Evolutionary conservation across 2,113 vertebrate genomes (phyloP), one percentile per base, ranked within the genome.

Genomic region (Andinoacara biseriatus): DNA sequence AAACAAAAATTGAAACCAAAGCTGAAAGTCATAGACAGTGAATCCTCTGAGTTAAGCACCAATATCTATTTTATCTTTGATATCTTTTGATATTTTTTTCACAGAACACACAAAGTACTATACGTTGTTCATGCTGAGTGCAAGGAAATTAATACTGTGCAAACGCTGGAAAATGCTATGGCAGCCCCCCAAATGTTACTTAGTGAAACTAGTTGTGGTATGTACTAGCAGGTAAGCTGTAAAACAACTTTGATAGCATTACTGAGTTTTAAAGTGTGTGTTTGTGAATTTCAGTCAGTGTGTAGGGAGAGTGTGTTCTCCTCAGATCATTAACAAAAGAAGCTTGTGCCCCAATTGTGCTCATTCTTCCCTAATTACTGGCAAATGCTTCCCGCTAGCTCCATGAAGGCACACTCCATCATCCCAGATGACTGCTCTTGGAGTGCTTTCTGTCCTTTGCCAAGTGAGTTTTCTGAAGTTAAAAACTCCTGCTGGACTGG

Each of bases 321-420:
- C 58, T 83, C 80, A 85, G 87, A 90, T 91, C 88, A 91, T 94
- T 94, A 93, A 91, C 88, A 89, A 89, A 78, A 61, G 76, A 89
- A 76, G 75, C 74, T 43, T 17, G 58, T 35, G 63, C 74, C 87
- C 80, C 81, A 89, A 63, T 90, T 83, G 86, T 78, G 79, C 83
- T 90, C 85, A 65, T 87, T 90, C 86, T 88, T 89, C 40, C 74
- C 80, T 93, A 93, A 93, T 95, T 92, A 92, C 85, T 82, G 84
- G 90, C 85, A 91, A 91, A 93, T 91, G 90, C 81, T 82, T 86
- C 92, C 90, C 81, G 76, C 84, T 88, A 67, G 87, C 89, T 82
- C 83, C 82, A 89, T 90, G 90, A 92, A 93, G 79, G 74, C 35
- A 29, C 49, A 79, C 80, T 92, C 85, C 85, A 88, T 94, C 89